Conservation (phyloP, 1,140 invertebrate genomes). For the Drosophila parabipectinata region DNA sequence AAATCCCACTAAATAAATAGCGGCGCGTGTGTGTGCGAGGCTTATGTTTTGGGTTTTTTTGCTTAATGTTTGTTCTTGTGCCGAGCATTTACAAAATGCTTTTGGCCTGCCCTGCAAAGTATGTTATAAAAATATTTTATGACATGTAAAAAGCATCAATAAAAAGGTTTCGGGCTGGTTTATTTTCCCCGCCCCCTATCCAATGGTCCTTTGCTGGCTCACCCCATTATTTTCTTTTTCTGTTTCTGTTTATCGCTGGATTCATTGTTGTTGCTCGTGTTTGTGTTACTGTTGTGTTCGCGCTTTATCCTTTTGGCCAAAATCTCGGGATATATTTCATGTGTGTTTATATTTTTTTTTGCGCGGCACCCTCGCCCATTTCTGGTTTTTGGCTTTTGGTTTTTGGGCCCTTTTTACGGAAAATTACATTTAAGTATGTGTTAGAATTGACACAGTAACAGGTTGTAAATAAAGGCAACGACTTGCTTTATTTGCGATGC, state of each 20-base stretch:
- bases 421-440: constrained; percentile 82
- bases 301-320: constrained; percentile 70
- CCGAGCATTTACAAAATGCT: constrained; percentile 60
- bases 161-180: constrained; percentile 66
- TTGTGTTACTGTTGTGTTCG: constrained; percentile 36
- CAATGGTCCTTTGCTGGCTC: background rate
- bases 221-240: constrained; percentile 39
- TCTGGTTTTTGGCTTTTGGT: constrained; percentile 56
- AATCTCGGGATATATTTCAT: constrained; percentile 59
- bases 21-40: constrained; percentile 3
- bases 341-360: constrained; percentile 25
- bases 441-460: constrained; percentile 78
- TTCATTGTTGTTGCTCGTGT: constrained; percentile 35
- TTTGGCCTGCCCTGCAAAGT: constrained; percentile 54
- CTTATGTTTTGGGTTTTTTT: constrained; percentile 2
- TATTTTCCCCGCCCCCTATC: constrained; percentile 22
- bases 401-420: constrained; percentile 63
- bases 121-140: constrained; percentile 83
- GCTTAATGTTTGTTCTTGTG: constrained; percentile 32
- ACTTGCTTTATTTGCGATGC: constrained; percentile 44
- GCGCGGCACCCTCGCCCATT: constrained; percentile 17
- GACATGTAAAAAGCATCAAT: constrained; percentile 81
- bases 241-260: constrained; percentile 56
- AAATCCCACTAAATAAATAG: constrained; percentile 50
- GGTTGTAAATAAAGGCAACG: constrained; percentile 73